Evolutionary conservation across 2,888 invertebrate species (phyloP).

Genomic region (Agriopis leucophaearia): DNA sequence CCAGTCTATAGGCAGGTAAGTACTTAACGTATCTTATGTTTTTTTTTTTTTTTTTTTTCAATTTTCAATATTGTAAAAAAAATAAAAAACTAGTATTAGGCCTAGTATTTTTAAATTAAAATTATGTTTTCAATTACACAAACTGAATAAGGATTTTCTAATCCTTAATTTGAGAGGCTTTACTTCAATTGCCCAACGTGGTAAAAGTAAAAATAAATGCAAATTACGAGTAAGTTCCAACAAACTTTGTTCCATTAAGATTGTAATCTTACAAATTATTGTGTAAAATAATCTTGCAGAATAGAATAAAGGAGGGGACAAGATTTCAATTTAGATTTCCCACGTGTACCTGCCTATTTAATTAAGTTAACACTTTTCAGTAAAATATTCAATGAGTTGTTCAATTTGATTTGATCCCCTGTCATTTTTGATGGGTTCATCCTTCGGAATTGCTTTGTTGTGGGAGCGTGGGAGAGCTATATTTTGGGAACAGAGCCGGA

Average conservation of each 20-base stretch:
- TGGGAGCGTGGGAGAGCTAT: slow-evolving; percentile 46
- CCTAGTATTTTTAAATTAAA: too few relatives aligned
- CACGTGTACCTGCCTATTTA: slow-evolving; percentile 47
- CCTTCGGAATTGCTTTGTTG: slow-evolving; percentile 59
- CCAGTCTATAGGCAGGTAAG: too few relatives aligned
- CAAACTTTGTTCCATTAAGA: slow-evolving; percentile 48
- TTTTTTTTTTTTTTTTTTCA: too few relatives aligned
- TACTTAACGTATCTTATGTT: too few relatives aligned
- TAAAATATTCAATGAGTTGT: slow-evolving; percentile 56
- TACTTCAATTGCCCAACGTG: background rate
- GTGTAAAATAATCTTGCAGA: slow-evolving; percentile 43
- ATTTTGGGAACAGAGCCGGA: slow-evolving; percentile 15
- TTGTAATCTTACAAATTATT: slow-evolving; percentile 49
- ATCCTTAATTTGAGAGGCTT: too few relatives aligned
- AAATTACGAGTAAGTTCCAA: slow-evolving; percentile 43
- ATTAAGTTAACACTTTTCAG: slow-evolving; percentile 54
- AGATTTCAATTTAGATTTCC: slow-evolving; percentile 49
- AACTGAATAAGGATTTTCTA: background rate
- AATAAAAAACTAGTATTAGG: too few relatives aligned
- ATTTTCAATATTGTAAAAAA: too few relatives aligned
- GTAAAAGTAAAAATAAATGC: slow-evolving; percentile 37
- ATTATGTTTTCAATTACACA: background rate
- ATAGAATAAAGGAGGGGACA: slow-evolving; percentile 43
- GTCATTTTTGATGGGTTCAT: slow-evolving; percentile 62
- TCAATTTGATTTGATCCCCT: slow-evolving; percentile 61